These are phyloP conservation scores for Plagiodera versicolora DNA, from an alignment of 2,888 invertebrate species.

Conservation along the genomic window DNA sequence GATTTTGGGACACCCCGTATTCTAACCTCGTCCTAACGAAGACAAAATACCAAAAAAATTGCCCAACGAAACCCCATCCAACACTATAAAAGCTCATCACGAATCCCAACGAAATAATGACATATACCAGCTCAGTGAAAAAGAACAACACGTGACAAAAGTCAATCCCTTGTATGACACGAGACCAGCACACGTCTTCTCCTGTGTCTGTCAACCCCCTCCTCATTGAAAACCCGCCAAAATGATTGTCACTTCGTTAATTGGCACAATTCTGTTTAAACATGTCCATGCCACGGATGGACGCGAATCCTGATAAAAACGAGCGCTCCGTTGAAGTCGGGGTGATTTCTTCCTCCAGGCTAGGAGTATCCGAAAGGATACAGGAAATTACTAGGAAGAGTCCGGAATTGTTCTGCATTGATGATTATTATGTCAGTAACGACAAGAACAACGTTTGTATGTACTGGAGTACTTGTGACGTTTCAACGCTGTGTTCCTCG, in stretches of 20 bases:
- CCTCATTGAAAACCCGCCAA: slow-evolving; percentile 44
- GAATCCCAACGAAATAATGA: not conserved
- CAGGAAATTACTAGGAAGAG: too few relatives aligned
- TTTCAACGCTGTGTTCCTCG: too few relatives aligned
- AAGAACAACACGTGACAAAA: slow-evolving; percentile 17
- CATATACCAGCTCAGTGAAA: not conserved
- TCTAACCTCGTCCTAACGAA: not conserved
- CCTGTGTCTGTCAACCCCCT: slow-evolving; percentile 29
- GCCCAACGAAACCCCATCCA: not conserved
- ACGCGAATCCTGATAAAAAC: too few relatives aligned
- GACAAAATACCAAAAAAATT: not conserved
- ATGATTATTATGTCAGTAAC: too few relatives aligned
- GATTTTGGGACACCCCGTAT: too few relatives aligned
- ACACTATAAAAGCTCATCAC: not conserved
- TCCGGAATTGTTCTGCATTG: too few relatives aligned
- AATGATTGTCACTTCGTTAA: slow-evolving; percentile 53
- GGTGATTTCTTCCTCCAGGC: too few relatives aligned
- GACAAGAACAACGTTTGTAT: too few relatives aligned
- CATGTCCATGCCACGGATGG: slow-evolving; percentile 38
- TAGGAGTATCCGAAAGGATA: too few relatives aligned
- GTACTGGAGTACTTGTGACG: too few relatives aligned
- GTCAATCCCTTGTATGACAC: slow-evolving; percentile 22
- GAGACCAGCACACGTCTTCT: slow-evolving; percentile 32
- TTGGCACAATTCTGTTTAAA: slow-evolving; percentile 53
- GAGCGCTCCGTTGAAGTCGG: too few relatives aligned